Evolutionary conservation across 2,113 vertebrate species (phyloP), one percentile per base, ranked within the genome.

Genomic region (Spheniscus mendiculus): DNA sequence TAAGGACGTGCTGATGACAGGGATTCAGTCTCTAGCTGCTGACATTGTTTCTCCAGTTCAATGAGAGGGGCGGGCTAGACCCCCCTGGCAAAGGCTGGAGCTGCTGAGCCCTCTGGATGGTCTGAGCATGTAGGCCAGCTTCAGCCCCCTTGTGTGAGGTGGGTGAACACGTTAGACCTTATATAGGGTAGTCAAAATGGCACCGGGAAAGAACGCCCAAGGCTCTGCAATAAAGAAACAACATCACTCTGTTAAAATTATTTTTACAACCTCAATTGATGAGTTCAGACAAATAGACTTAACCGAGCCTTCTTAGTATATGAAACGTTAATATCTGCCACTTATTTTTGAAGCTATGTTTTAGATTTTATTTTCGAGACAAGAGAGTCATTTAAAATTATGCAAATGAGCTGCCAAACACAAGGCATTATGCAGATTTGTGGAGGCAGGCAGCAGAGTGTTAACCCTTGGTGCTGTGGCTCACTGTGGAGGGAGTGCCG

Each of bases 301-400:
- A 70, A 53, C 22, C 1, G 4, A 66, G 44, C 63, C 50, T 55
- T 55, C 53, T n/a, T 62, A 40, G 52, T 30, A 23, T 40, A 44
- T 17, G 50, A 73, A 92, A 74, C 9, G 6, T 81, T 81, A 78
- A 47, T 81, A 84, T 79, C 59, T 66, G 73, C 67, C 63, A 29
- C 86, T 86, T 71, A 56, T 6, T 40, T 92, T 59, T 94, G 79
- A 78, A 93, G 55, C 79, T 27, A 15, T 53, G 45, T 49, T 90
- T 87, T 63, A 82, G 71, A 74, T 82, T 93, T 96, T 95, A 62
- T 94, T 95, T 95, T 66, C 11, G 3, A 97, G 86, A 96, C 90
- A 97, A 94, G 92, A 86, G 90, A 97, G 55, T 94, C 56, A 84
- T 96, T 89, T 95, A 2, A 94, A 95, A 95, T 95, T 81, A 96